Evolutionary conservation across 2,113 vertebrate species (phyloP).

Genomic region (Lampris megalopsis): DNA sequence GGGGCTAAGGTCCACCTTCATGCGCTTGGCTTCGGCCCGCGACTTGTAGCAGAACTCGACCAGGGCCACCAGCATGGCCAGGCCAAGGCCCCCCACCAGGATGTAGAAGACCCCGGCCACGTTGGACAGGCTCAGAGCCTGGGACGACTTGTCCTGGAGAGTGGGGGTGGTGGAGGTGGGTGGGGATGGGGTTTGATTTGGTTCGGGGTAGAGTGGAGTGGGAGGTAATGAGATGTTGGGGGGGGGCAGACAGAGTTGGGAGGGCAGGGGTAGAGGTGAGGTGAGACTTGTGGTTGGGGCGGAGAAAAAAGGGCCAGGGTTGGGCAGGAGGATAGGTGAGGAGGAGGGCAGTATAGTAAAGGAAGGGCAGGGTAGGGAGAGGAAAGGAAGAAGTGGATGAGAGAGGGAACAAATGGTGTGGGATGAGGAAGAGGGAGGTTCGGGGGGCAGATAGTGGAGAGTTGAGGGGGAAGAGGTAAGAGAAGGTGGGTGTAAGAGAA

Average conservation of each 20-base stretch:
- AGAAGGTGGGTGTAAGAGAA: slow-evolving; percentile 36
- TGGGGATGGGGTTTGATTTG: neutral
- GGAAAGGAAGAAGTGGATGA: neutral
- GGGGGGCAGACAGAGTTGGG: neutral
- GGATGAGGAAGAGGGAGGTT: neutral
- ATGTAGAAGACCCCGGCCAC: slow-evolving; percentile 99
- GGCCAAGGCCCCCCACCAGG: slow-evolving; percentile 98
- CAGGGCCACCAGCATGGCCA: slow-evolving; percentile 99
- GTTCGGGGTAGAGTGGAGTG: neutral
- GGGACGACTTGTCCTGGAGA: slow-evolving; percentile 97
- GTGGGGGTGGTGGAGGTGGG: slow-evolving; percentile 4
- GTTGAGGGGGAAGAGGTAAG: neutral
- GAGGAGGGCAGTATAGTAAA: too few species aligned
- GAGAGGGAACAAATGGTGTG: neutral
- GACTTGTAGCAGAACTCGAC: slow-evolving; percentile 99
- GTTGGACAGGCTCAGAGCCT: slow-evolving; percentile 99
- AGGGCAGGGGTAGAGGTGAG: neutral
- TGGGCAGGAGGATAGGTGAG: neutral
- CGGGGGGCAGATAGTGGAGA: slow-evolving; percentile 3
- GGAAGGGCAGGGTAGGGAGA: neutral
- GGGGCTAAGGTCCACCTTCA: slow-evolving; percentile 99
- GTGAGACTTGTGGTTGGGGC: neutral
- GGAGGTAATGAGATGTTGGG: neutral
- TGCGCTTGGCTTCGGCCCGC: slow-evolving; percentile 99
- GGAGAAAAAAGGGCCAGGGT: neutral